Conservation (phyloP, 2,113 vertebrate species). For the Halcyon malimbica region DNA sequence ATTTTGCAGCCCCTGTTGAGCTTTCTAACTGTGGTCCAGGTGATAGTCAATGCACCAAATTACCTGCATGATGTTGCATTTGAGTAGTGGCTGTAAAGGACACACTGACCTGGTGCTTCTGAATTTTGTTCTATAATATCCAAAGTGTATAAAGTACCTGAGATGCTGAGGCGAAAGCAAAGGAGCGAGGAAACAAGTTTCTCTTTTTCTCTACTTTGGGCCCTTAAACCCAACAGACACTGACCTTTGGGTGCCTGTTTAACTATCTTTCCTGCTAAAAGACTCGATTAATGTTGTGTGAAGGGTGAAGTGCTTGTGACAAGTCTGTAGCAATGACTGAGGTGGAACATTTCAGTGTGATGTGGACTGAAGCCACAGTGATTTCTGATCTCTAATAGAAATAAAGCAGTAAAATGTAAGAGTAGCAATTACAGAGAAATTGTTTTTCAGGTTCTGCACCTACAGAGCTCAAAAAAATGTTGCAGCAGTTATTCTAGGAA, state of each 20-base stretch:
- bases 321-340: background rate
- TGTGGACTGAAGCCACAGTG: background rate
- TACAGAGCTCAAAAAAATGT: background rate
- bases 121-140: background rate
- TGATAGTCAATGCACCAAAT: background rate
- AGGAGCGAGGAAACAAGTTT: background rate
- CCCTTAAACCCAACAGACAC: background rate
- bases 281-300: background rate
- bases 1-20: background rate
- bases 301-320: background rate
- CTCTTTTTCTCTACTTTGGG: background rate
- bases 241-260: background rate
- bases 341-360: background rate
- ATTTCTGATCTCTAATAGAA: background rate
- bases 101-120: background rate
- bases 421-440: background rate
- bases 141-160: background rate
- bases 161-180: background rate
- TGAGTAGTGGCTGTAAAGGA: background rate
- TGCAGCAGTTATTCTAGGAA: background rate
- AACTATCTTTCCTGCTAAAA: background rate
- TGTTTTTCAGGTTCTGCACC: background rate
- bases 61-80: background rate
- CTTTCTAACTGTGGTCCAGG: background rate
- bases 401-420: background rate